Base-by-base conservation (phyloP, 2,888 invertebrate genomes). In the Leptinotarsa haldemani region DNA sequence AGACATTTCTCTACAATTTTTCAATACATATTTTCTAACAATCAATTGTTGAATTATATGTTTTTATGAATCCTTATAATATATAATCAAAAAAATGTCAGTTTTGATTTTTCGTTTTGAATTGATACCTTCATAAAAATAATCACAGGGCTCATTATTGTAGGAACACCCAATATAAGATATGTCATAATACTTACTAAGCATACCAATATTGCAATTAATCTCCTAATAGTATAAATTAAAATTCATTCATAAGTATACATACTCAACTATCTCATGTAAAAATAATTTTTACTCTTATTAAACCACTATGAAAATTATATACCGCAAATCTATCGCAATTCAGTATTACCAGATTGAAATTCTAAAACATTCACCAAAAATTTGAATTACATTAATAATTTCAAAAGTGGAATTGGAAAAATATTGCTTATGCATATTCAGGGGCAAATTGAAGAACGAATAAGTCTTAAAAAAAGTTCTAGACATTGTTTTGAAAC, bases 141-240 rank as follows among this genome's bases (percentile, higher is more conserved):
- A 46, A 63, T 70, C 20, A 50, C 52, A 25, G 16, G 25, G 50
- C 25, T 68, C n/a, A 56, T 68, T 56, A 56, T 46, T 68, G 46
- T 61, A 76, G 76, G 68, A 79, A 75, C 72, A 75, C 72, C 68
- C 68, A 74, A 71, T 77, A 79, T 75, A 80, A 81, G 82, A 82
- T 82, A 82, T 82, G 82, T 82, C 80, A 79, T 81, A 82, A 80
- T 78, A 79, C 78, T 81, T 70, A 71, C 76, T 79, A 77, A 82
- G 80, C 82, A 77, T 80, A 80, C 77, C 78, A 81, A 80, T 80
- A 81, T 80, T 80, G 80, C 79, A n/a, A 76, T 79, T 77, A 77
- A 76, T 69, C 69, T 71, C 72, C 64, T 68, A 73, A 65, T 76
- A 76, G 70, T 74, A 74, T 61, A 77, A 69, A 74, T 76, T 71